A percentile compares a stretch with the other conserved stretches of the same genome.
Evolutionary conservation across 2,797 vertebrate species (phyloP).

Genomic region (Etheostoma nigrum): DNA sequence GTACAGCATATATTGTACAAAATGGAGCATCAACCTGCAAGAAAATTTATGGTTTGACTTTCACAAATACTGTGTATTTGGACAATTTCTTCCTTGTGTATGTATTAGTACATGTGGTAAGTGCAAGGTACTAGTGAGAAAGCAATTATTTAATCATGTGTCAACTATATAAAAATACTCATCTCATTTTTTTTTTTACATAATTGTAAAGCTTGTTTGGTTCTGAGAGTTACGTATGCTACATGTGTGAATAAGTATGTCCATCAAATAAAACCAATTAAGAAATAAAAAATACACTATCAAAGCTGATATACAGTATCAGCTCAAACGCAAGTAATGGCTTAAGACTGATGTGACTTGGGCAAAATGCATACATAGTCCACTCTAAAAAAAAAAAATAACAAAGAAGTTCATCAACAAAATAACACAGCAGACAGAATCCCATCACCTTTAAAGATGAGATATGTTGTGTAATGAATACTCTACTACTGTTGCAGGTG

Average conservation of each 20-base stretch:
- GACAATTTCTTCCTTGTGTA: conserved; percentile 80
- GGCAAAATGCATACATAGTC: conserved; percentile 36
- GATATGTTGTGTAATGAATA: conserved; percentile 28
- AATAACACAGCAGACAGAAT: conserved; percentile 36
- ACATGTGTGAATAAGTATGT: conserved; percentile 73
- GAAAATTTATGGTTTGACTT: conserved; percentile 87
- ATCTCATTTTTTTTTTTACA: conserved; percentile 83
- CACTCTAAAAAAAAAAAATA: conserved; percentile 18
- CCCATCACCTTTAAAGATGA: conserved; percentile 34
- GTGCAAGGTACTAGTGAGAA: conserved; percentile 92
- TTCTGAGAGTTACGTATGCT: conserved; percentile 78
- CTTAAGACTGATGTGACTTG: conserved; percentile 41
- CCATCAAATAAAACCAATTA: conserved; percentile 70
- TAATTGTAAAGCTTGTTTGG: conserved; percentile 84
- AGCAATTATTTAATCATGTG: conserved; percentile 86
- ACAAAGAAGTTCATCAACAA: conserved; percentile 20
- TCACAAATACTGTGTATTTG: conserved; percentile 91
- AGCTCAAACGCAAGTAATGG: conserved; percentile 48
- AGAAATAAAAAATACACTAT: conserved; percentile 60
- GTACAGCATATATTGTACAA: conserved; percentile 97
- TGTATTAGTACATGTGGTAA: conserved; percentile 92
- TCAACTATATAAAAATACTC: conserved; percentile 89
- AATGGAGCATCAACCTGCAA: conserved; percentile 91
- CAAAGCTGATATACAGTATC: conserved; percentile 49
- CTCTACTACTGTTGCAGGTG: conserved; percentile 30